phyloP scores from a whole-genome alignment of 2,888 invertebrate species.

The Myathropa florea region DNA sequence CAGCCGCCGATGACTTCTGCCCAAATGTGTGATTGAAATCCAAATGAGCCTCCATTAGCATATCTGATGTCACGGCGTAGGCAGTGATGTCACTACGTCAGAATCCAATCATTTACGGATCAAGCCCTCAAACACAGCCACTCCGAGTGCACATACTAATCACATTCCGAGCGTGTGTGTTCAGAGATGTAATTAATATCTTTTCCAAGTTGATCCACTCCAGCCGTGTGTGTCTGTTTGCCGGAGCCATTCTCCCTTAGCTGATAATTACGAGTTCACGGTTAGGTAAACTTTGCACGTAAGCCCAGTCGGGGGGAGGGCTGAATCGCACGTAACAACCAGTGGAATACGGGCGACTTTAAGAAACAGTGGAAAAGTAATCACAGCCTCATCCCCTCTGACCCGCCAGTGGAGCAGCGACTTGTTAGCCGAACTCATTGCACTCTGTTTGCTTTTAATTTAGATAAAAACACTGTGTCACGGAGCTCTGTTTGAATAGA shows the following conservation, averaged over 20 bases:
- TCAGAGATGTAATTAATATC: background rate
- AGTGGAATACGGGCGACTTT: background rate
- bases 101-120: background rate
- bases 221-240: background rate
- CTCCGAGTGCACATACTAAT: background rate
- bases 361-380: background rate
- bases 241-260: background rate
- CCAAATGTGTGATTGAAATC: too few relatives aligned
- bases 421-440: constrained; percentile 41
- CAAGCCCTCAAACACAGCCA: background rate
- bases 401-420: background rate
- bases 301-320: background rate
- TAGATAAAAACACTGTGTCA: constrained; percentile 8
- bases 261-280: background rate
- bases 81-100: background rate
- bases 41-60: background rate
- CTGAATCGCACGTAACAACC: background rate
- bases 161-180: background rate
- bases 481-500: background rate
- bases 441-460: constrained; percentile 63
- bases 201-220: background rate
- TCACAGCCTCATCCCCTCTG: background rate
- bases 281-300: background rate
- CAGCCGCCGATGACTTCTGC: too few relatives aligned
- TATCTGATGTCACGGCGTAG: background rate